These are phyloP conservation scores for Centropyge bicolor DNA, from an alignment of 2,797 vertebrate species.

Conservation along the genomic window DNA sequence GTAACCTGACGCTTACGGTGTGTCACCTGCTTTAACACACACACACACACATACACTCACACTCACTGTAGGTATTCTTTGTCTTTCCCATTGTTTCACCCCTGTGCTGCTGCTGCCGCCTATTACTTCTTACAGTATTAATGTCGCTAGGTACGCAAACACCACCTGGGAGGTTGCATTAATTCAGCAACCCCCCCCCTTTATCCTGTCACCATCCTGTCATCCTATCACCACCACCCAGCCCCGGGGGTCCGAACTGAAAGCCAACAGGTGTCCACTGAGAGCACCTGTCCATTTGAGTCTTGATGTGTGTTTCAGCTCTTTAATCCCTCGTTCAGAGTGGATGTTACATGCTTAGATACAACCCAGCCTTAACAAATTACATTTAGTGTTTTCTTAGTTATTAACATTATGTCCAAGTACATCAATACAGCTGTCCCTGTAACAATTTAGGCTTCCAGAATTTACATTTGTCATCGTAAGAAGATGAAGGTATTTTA, in stretches of 20 bases:
- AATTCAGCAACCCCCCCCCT: constrained; percentile 16
- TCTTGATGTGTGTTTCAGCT: constrained; percentile 11
- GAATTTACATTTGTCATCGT: not conserved
- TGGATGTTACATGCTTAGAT: not conserved
- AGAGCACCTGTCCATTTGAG: constrained; percentile 55
- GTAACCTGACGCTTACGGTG: constrained; percentile 47
- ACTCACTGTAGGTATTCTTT: constrained; percentile 19
- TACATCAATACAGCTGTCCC: not conserved
- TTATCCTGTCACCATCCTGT: constrained; percentile 31
- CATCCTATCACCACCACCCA: constrained; percentile 50
- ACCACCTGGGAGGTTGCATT: constrained; percentile 68
- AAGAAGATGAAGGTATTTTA: not conserved
- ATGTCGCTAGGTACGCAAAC: constrained; percentile 44
- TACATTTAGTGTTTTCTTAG: not conserved
- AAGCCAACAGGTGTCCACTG: constrained; percentile 73
- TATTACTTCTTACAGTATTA: constrained; percentile 63
- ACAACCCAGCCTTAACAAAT: not conserved
- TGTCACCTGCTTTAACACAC: constrained; percentile 30
- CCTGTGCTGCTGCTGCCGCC: constrained; percentile 20
- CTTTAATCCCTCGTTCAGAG: not conserved
- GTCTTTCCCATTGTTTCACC: constrained; percentile 45
- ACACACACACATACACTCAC: constrained; percentile 10
- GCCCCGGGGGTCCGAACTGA: constrained; percentile 66
- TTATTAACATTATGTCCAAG: not conserved
- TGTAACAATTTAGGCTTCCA: not conserved